Percentiles rank a stretch among this genome's conserved stretches.
These are phyloP conservation scores for Perognathus longimembris DNA, from an alignment of 2,113 vertebrate genomes.

Conservation along the genomic window DNA sequence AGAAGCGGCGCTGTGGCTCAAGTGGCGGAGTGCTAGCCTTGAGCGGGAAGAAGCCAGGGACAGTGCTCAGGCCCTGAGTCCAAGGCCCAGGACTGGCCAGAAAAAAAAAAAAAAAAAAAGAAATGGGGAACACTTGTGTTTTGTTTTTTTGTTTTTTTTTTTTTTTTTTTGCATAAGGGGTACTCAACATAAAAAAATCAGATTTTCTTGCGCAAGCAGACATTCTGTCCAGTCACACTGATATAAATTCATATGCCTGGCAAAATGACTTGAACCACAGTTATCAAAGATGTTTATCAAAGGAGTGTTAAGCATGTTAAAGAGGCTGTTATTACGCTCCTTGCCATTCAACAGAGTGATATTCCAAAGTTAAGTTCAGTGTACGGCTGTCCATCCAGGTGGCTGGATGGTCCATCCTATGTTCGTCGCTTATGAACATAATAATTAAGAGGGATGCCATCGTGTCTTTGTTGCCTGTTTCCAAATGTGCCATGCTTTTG, in stretches of 20 bases:
- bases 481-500: not conserved
- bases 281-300: constrained; percentile 8
- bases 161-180: no score
- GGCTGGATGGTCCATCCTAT: not conserved
- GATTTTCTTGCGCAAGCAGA: not conserved
- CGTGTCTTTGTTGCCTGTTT: not conserved
- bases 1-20: no score
- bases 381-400: not conserved
- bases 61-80: no score
- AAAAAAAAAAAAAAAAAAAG: no score
- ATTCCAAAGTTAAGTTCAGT: not conserved
- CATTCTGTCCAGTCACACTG: not conserved
- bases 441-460: not conserved
- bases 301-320: not conserved
- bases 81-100: no score
- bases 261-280: not conserved
- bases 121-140: not conserved
- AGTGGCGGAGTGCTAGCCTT: no score
- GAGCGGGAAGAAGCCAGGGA: no score
- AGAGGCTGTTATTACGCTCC: constrained; percentile 1
- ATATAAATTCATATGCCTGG: not conserved
- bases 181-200: not conserved
- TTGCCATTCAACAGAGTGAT: not conserved
- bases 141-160: no score
- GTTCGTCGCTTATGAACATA: not conserved